Evolutionary conservation across 2,888 invertebrate species (phyloP).

Genomic region (Cerastoderma edule): DNA sequence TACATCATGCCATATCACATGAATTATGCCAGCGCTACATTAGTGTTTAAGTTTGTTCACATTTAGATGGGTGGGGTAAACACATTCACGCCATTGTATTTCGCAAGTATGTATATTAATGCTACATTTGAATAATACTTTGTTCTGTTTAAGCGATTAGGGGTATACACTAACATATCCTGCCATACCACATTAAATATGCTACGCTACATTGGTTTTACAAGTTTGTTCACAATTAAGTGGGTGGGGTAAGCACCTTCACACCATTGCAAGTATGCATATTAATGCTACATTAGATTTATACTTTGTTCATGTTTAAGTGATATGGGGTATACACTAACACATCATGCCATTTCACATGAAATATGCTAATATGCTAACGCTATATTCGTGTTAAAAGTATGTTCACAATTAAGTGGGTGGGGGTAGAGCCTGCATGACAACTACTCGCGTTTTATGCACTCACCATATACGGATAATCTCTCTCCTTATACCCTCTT

Average conservation of each 20-base stretch:
- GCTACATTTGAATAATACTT: neutral
- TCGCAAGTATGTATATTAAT: neutral
- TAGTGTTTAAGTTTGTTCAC: neutral
- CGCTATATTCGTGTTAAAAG: too few species aligned
- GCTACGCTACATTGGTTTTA: too few species aligned
- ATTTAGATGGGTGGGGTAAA: neutral
- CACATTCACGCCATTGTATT: neutral
- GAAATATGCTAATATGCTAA: too few species aligned
- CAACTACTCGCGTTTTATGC: neutral
- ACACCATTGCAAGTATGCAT: neutral
- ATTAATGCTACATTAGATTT: neutral
- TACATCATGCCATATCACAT: conserved; percentile 1
- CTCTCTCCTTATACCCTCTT: conserved; percentile 10
- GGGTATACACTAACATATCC: neutral
- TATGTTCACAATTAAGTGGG: conserved; percentile 6
- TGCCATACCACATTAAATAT: conserved; percentile 1
- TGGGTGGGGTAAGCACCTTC: conserved; percentile 11
- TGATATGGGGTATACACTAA: neutral
- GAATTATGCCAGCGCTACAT: neutral
- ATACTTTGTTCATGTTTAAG: neutral
- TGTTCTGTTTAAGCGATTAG: neutral
- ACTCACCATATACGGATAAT: conserved; percentile 17
- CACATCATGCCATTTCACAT: neutral
- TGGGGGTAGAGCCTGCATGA: neutral
- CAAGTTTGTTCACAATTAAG: neutral